Evolutionary conservation across 2,113 vertebrate genomes (phyloP), one percentile per base, ranked within the genome.

Genomic region (Malurus elegans): DNA sequence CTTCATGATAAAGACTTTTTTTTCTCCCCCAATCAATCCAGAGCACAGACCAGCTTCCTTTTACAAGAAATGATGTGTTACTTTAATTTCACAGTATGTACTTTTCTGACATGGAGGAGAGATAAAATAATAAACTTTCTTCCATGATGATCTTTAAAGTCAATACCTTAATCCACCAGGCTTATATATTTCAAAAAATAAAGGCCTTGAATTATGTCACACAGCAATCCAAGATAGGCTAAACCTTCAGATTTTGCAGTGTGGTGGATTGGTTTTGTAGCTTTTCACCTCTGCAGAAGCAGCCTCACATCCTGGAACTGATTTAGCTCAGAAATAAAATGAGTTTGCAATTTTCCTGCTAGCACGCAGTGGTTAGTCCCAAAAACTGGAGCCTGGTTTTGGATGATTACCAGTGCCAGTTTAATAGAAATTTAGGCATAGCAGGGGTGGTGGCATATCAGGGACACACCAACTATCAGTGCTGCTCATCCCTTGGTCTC

Each of bases 1-100:
- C 10, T 82, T 84, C 76, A 7, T 90, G 53, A 56, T 78, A 45
- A 67, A 67, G 18, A 56, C 24, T 54, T 50, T 25, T 18, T 64
- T 45, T 3, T 1, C 2, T 38, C 2, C 34, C 32, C 61, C 19
- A 73, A 0, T 75, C 88, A 79, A 42, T 56, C n/a, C 50, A 47
- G 13, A 87, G 44, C 15, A 73, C 28, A 74, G 47, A 67, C 38
- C 48, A 75, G 0, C n/a, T 70, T 70, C 45, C 32, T 92, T 53
- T 78, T 74, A 83, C 31, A 25, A 89, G 45, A 95, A 93, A 92
- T 44, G 3, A 20, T 88, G 21, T 93, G 48, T 67, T 90, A 56
- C 47, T 88, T 89, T 89, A 92, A 94, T 95, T 97, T 96, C 91
- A 81, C 78, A 94, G 45, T 67, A 71, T 40, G 48, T 91, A 85